phyloP scores from a whole-genome alignment of 2,888 invertebrate genomes.

The Platynereis dumerilii region DNA sequence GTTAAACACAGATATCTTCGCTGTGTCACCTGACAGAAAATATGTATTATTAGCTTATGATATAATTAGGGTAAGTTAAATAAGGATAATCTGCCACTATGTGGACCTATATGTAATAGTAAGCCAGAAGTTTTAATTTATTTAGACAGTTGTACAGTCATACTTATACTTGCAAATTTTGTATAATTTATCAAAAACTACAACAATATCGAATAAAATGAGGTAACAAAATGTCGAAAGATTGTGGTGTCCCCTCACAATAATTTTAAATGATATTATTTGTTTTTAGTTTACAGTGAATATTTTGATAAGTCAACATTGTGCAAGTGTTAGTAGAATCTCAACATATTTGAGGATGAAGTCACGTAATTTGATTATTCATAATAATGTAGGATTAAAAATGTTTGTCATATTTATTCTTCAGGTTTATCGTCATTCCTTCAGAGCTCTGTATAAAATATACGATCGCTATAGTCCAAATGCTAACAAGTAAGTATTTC shows the following conservation, averaged over 20 bases:
- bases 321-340: no score
- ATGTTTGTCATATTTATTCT: constrained; percentile 24
- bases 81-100: neutral
- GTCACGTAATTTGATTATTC: neutral
- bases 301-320: no score
- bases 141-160: no score
- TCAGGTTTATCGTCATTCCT: constrained; percentile 58
- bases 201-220: no score
- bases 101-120: neutral
- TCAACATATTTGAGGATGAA: neutral
- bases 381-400: neutral
- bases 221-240: no score
- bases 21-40: constrained; percentile 55
- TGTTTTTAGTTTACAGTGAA: no score
- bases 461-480: constrained; percentile 39
- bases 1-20: constrained; percentile 49
- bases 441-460: constrained; percentile 52
- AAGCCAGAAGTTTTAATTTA: no score
- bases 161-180: no score
- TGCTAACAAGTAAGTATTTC: constrained; percentile 14
- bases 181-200: no score
- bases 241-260: no score
- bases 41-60: constrained; percentile 57
- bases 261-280: no score
- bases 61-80: constrained; percentile 48